These are phyloP conservation scores for Pelobates fuscus DNA, from an alignment of 2,113 vertebrate species.

Conservation along the genomic window DNA sequence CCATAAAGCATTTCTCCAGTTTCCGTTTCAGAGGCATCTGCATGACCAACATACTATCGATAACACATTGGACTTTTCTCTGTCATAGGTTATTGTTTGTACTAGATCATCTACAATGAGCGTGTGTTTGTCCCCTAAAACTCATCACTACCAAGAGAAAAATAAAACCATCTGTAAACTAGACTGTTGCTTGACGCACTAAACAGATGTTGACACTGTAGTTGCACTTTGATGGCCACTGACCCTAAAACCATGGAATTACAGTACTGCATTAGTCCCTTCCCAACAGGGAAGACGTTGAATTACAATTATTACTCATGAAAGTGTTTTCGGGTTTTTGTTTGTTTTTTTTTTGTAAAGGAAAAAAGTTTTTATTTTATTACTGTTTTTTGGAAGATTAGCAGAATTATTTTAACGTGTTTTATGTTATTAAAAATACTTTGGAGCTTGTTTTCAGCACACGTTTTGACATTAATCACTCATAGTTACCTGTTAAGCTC, in stretches of 20 bases:
- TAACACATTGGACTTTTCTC: constrained; percentile 18
- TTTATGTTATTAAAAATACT: constrained; percentile 6
- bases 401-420: constrained; percentile 12
- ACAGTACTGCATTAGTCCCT: not conserved
- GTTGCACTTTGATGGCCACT: not conserved
- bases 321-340: not conserved
- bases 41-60: constrained; percentile 26
- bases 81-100: not conserved
- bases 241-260: not conserved
- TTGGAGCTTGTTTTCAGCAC: not conserved
- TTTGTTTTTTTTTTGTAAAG: constrained; percentile 13
- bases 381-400: not conserved
- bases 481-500: constrained; percentile 14
- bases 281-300: not conserved
- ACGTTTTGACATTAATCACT: constrained; percentile 6
- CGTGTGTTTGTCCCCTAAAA: constrained; percentile 1
- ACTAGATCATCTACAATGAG: constrained; percentile 1
- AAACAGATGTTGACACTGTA: not conserved
- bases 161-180: not conserved
- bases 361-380: not conserved
- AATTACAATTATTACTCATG: constrained; percentile 10
- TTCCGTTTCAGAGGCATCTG: not conserved
- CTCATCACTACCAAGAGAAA: not conserved
- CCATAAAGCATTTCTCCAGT: constrained; percentile 14
- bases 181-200: constrained; percentile 19